Percentiles rank a stretch among this genome's conserved stretches.
Conservation (phyloP, 2,797 vertebrate genomes). For the Chaenodraco wilsoni region DNA sequence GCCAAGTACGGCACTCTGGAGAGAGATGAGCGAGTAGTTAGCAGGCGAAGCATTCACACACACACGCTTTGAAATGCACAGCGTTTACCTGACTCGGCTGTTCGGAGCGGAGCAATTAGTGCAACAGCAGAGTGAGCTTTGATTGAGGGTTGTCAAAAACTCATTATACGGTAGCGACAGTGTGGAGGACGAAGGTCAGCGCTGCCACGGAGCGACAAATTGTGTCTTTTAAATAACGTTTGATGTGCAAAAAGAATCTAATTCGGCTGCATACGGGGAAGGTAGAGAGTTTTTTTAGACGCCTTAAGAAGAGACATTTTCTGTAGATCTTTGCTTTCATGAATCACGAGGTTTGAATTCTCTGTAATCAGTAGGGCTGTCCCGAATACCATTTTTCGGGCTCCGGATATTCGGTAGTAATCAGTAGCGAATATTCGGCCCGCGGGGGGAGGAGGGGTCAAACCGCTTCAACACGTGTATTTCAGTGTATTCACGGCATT, state of each 20-base stretch:
- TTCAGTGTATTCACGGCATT: too few relatives aligned
- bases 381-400: too few relatives aligned
- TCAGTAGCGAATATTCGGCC: too few relatives aligned
- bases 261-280: neutral
- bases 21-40: conserved; percentile 61
- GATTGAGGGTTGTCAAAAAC: conserved; percentile 47
- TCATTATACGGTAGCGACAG: conserved; percentile 14
- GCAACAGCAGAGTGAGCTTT: conserved; percentile 39
- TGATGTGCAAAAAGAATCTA: conserved; percentile 4
- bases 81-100: conserved; percentile 50
- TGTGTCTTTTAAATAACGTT: neutral
- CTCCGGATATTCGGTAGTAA: too few relatives aligned
- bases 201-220: neutral
- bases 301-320: neutral
- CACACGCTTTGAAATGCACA: conserved; percentile 27
- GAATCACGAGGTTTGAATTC: neutral
- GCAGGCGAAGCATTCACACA: conserved; percentile 31
- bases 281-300: neutral
- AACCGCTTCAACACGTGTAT: too few relatives aligned
- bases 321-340: neutral
- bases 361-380: too few relatives aligned
- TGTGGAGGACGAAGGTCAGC: conserved; percentile 33
- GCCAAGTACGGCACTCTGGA: conserved; percentile 91
- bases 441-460: too few relatives aligned
- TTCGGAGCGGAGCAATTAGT: conserved; percentile 55